These are phyloP conservation scores for Eupleurogrammus muticus DNA, from an alignment of 2,797 vertebrate genomes.

Conservation along the genomic window DNA sequence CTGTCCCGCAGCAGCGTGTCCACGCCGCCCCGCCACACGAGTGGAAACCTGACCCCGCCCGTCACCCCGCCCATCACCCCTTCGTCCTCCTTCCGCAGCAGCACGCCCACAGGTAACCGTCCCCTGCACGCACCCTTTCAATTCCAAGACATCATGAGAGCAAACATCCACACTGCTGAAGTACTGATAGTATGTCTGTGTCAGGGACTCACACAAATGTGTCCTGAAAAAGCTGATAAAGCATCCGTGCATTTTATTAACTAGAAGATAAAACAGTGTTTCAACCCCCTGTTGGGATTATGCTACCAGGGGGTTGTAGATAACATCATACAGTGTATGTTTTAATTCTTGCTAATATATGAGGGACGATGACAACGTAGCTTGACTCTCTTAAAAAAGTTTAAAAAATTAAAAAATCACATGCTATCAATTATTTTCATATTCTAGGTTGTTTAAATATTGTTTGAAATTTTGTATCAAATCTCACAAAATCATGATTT, in stretches of 20 bases:
- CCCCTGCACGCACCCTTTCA: neutral
- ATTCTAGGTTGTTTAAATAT: too few species aligned
- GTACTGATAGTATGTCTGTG: neutral
- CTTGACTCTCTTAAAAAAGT: too few species aligned
- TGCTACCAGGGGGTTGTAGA: neutral
- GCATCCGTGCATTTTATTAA: neutral
- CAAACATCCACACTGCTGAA: neutral
- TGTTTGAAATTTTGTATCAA: too few species aligned
- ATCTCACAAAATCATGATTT: too few species aligned
- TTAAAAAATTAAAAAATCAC: too few species aligned
- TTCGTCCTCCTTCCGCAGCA: constrained; percentile 97
- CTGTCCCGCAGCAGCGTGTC: constrained; percentile 92
- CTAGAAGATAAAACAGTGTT: neutral
- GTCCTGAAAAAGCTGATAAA: neutral
- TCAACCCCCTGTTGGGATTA: neutral
- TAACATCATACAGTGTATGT: neutral
- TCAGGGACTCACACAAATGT: neutral
- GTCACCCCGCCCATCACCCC: constrained; percentile 98
- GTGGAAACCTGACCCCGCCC: constrained; percentile 97
- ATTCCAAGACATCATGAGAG: constrained; percentile 1
- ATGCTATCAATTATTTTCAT: too few species aligned
- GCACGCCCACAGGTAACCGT: constrained; percentile 90
- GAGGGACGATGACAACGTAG: too few species aligned
- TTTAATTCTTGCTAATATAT: neutral
- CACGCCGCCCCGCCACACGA: constrained; percentile 94